A percentile compares a stretch with the other conserved stretches of the same genome.
phyloP scores from a whole-genome alignment of 2,113 vertebrate species.

The Merops nubicus region DNA sequence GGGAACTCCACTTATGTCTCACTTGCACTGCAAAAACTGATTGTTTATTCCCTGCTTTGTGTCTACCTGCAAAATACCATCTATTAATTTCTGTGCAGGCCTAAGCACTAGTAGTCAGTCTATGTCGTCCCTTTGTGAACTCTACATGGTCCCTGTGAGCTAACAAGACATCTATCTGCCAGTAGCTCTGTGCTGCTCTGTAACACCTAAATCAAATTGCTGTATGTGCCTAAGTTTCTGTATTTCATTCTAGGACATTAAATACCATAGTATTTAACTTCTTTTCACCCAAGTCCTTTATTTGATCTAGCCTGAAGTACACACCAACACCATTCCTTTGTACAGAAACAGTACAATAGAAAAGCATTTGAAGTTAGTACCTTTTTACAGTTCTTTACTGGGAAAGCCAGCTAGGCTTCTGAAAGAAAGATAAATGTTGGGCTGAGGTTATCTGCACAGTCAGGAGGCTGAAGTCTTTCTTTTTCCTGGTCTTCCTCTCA shows the following conservation, averaged over 20 bases:
- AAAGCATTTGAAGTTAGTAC: conserved; percentile 35
- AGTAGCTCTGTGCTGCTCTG: not conserved
- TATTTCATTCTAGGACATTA: not conserved
- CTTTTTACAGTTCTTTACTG: not conserved
- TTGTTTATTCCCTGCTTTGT: not conserved
- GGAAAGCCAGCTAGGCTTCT: not conserved
- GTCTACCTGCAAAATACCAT: not conserved
- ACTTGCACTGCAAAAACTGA: not conserved
- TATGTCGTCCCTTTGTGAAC: not conserved
- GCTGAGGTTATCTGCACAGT: conserved; percentile 19
- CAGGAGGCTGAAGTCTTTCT: conserved; percentile 3
- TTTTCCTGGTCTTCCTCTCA: not conserved
- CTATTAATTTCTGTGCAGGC: not conserved
- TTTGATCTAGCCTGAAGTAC: not conserved
- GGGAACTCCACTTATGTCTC: not conserved
- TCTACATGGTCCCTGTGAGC: not conserved
- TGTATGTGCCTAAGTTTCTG: not conserved
- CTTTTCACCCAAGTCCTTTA: not conserved
- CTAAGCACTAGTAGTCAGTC: not conserved
- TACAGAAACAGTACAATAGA: not conserved
- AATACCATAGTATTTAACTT: conserved; percentile 20
- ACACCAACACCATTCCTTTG: not conserved
- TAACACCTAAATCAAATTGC: not conserved
- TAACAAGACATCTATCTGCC: not conserved
- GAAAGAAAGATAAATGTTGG: not conserved